Base-by-base conservation (phyloP, 2,888 invertebrate genomes). In the Acanthosoma haemorrhoidale region DNA sequence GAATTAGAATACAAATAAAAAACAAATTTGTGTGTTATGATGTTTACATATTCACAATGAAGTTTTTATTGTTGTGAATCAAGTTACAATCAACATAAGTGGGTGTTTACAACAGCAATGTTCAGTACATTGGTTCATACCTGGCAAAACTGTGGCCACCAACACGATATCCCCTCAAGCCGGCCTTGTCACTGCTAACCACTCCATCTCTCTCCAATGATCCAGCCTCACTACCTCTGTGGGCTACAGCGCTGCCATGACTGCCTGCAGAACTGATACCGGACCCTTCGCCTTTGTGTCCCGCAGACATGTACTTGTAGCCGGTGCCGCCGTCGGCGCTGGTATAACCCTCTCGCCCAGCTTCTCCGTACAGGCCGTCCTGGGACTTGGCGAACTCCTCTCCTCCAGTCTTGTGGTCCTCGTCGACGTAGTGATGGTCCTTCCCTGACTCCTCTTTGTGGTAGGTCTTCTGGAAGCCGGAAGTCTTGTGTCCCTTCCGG, bases 381-480 rank as follows among this genome's bases (percentile, higher is more conserved):
- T 32, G 32, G 9, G 32, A 4, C 34, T 60, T 60, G 11, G 31
- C 60, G 15, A 60, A 34, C 13, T 34, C 32, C 34, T 68, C 36
- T 16, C 21, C 58, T 13, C 68, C 68, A 0, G 21, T 21, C 15
- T 68, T 36, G 41, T 68, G 57, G 15, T 68, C 58, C 34, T 58
- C 68, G 16, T 68, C 68, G 8, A 34, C 58, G 36, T 36, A 68
- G 11, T 68, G 31, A 6, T 51, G 32, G 51, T 69, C 43, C 59
- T 59, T 59, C 13, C 69, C 69, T 13, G 60, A 32, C 29, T 69
- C 69, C 34, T 59, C 69, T 9, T 69, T 69, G 36, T 60, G 60
- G 29, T 69, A 69, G 3, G 69, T 61, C 21, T 69, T 69, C 32
- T 69, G 69, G 25, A 69, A 69, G 1, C 69, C 69, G 5, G 69